phyloP scores from a whole-genome alignment of 2,113 vertebrate species.

The Amphiprion ocellaris region DNA sequence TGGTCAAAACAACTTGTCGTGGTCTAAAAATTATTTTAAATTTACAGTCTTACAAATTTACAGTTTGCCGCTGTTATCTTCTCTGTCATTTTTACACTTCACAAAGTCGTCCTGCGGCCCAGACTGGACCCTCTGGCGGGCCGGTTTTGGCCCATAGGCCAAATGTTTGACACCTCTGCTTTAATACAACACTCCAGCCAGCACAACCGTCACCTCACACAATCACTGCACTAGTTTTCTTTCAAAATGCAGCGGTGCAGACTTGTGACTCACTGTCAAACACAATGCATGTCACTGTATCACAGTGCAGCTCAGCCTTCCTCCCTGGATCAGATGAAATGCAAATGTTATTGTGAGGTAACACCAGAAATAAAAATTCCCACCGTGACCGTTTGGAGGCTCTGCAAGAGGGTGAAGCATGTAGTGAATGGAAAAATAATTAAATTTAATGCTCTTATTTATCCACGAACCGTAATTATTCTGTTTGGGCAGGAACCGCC shows the following conservation, averaged over 20 bases:
- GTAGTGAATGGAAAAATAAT: constrained; percentile 14
- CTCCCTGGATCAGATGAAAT: not conserved
- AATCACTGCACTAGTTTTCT: not conserved
- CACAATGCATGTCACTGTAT: not conserved
- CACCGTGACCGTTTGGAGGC: not conserved
- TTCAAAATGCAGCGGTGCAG: not conserved
- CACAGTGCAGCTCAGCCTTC: not conserved
- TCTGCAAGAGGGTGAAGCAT: not conserved
- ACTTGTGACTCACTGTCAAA: not conserved
- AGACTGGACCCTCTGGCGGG: no score
- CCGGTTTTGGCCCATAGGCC: no score
- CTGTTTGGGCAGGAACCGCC: not conserved
- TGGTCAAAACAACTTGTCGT: no score
- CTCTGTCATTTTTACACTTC: no score
- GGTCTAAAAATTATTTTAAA: no score
- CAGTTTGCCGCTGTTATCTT: no score
- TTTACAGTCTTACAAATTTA: no score
- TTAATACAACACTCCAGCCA: not conserved
- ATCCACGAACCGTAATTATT: not conserved
- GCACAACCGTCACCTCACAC: not conserved
- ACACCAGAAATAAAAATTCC: not conserved
- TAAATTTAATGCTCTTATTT: no score
- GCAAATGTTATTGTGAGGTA: not conserved
- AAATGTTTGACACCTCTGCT: no score
- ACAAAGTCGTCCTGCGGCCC: no score